Evolutionary conservation across 2,888 invertebrate genomes (phyloP), one percentile per base, ranked within the genome.

Genomic region (Clistopyga incitator): DNA sequence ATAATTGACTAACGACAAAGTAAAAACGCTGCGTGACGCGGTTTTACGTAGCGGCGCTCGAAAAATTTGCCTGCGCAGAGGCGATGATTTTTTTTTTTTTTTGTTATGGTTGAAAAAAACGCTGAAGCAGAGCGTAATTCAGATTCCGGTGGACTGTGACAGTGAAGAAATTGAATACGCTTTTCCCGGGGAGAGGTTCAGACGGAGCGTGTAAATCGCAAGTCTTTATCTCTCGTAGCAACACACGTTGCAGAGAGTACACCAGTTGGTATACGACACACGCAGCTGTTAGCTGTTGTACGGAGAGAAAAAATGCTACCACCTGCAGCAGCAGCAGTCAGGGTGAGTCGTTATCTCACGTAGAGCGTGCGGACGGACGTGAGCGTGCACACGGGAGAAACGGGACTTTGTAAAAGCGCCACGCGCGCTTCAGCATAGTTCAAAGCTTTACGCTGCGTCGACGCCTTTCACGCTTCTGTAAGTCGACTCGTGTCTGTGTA

Each of bases 361-460:
- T 64, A 76, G 71, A 71, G 76, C 71, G 68, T 45, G 47, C 77
- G 67, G 52, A 64, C 34, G 67, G 42, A 82, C 68, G 78, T 47
- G 56, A 61, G 61, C 47, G 61, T 45, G 59, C 67, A 67, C 61
- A 72, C 52, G 75, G 20, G 29, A 34, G 81, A 52, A 42, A 47
- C 18, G 68, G 65, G 82, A 72, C 79, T 79, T 72, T 79, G 82
- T 79, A 56, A 79, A 79, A 79, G 83, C 59, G 83, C 59, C 65
- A 75, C 75, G 64, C 47, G 50, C 42, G 77, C 77, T 76, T 76
- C 77, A 67, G 52, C 67, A 59, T 59, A 75, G 79, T 79, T 83
- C 76, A 83, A 76, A 83, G 79, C 82, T 78, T 83, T 76, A 77
- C 79, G 83, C 67, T 45, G 77, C 83, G 78, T 83, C 80, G 67